phyloP scores from a whole-genome alignment of 2,113 vertebrate genomes.

The Nematolebias whitei region DNA sequence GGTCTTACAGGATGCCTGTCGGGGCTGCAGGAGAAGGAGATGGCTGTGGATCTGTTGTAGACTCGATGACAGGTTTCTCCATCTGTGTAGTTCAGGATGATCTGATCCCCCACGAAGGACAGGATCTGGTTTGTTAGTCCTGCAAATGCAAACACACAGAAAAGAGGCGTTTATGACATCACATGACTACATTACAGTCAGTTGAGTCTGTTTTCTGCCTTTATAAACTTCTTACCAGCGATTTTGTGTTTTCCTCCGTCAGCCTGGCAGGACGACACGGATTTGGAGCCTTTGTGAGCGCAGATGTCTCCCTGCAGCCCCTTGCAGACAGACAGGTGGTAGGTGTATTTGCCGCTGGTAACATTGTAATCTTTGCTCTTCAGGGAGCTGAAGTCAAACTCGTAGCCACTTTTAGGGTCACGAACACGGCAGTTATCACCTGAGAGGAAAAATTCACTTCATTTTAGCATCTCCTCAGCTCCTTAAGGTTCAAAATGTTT shows the following conservation, averaged over 20 bases:
- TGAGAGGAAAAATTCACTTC: constrained; percentile 42
- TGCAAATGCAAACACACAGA: constrained; percentile 41
- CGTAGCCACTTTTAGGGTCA: constrained; percentile 85
- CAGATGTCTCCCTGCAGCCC: constrained; percentile 77
- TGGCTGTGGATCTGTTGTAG: constrained; percentile 87
- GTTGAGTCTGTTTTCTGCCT: background rate
- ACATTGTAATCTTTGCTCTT: constrained; percentile 77
- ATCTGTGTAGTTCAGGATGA: constrained; percentile 90
- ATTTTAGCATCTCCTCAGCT: background rate
- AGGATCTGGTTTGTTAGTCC: constrained; percentile 84
- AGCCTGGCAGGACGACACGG: constrained; percentile 88
- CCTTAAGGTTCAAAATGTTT: background rate
- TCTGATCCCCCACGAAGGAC: constrained; percentile 87
- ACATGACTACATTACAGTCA: background rate
- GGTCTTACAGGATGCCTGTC: constrained; percentile 80
- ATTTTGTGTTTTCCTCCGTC: constrained; percentile 71
- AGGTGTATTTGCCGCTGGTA: constrained; percentile 79
- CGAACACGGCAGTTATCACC: constrained; percentile 87
- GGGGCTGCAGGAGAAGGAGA: constrained; percentile 90
- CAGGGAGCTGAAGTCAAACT: constrained; percentile 86
- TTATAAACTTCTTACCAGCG: constrained; percentile 79
- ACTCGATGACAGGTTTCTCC: constrained; percentile 90
- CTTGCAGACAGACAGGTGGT: constrained; percentile 89
- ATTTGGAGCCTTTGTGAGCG: constrained; percentile 1
- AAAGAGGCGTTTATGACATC: background rate